These are phyloP conservation scores for Thysanoteuthis rhombus DNA, from an alignment of 2,888 invertebrate genomes.

Conservation along the genomic window DNA sequence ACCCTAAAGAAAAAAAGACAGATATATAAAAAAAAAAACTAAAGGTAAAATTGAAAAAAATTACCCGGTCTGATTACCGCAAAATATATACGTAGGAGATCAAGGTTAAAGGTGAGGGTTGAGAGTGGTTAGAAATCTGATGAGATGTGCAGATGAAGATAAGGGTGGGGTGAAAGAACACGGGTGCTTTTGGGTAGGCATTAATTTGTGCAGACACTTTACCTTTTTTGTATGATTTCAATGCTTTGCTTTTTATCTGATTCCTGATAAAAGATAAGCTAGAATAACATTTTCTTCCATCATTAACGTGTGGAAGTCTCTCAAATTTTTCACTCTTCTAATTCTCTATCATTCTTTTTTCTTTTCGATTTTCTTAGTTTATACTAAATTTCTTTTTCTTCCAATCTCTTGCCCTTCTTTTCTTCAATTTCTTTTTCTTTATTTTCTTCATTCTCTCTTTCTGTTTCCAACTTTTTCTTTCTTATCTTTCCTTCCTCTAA, in stretches of 20 bases:
- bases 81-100: background rate
- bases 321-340: no score
- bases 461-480: background rate
- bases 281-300: background rate
- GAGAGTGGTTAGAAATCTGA: background rate
- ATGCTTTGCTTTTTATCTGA: background rate
- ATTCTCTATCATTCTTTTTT: no score
- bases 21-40: no score
- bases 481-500: background rate
- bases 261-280: background rate
- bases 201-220: background rate
- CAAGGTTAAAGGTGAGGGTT: background rate
- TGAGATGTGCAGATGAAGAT: background rate
- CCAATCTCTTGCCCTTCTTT: background rate
- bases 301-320: no score
- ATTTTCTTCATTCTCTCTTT: background rate
- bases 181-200: background rate
- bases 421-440: background rate
- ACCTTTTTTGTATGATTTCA: background rate
- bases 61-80: background rate
- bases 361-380: background rate
- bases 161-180: background rate
- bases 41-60: background rate
- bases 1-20: background rate
- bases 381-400: background rate